These are phyloP conservation scores for Anguilla obscura DNA, from an alignment of 2,797 vertebrate species.

Conservation along the genomic window DNA sequence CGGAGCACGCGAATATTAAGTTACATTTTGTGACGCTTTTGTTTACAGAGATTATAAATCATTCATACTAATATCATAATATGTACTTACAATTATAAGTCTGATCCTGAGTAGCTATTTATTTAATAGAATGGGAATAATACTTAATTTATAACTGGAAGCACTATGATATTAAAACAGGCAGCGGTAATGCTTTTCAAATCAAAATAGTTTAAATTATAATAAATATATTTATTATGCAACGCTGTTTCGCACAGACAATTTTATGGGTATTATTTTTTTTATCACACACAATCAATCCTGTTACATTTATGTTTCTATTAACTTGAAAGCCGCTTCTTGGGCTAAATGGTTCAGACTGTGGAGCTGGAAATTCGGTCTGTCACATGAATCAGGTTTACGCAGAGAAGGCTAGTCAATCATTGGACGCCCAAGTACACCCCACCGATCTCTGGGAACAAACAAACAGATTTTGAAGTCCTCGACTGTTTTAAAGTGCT, in stretches of 20 bases:
- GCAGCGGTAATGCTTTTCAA: conserved; percentile 43
- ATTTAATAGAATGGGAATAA: conserved; percentile 37
- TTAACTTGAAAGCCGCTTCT: neutral
- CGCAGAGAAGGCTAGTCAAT: neutral
- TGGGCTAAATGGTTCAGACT: neutral
- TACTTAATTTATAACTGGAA: conserved; percentile 46
- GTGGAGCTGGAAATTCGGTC: neutral
- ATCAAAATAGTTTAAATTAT: conserved; percentile 33
- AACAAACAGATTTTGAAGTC: neutral
- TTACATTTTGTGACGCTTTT: conserved; percentile 55
- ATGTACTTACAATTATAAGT: conserved; percentile 56
- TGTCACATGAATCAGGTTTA: neutral
- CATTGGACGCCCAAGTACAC: neutral
- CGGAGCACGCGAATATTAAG: conserved; percentile 66
- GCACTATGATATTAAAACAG: conserved; percentile 44
- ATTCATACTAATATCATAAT: conserved; percentile 53
- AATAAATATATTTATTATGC: conserved; percentile 36
- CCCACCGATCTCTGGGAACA: neutral
- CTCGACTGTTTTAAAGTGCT: neutral
- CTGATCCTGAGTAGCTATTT: conserved; percentile 38
- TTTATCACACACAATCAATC: conserved; percentile 19
- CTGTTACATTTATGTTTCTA: conserved; percentile 7
- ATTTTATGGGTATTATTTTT: conserved; percentile 24
- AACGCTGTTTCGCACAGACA: conserved; percentile 13
- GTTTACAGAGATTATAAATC: conserved; percentile 54